Base-by-base conservation (phyloP, 2,113 vertebrate species). In the Clarias magur region DNA sequence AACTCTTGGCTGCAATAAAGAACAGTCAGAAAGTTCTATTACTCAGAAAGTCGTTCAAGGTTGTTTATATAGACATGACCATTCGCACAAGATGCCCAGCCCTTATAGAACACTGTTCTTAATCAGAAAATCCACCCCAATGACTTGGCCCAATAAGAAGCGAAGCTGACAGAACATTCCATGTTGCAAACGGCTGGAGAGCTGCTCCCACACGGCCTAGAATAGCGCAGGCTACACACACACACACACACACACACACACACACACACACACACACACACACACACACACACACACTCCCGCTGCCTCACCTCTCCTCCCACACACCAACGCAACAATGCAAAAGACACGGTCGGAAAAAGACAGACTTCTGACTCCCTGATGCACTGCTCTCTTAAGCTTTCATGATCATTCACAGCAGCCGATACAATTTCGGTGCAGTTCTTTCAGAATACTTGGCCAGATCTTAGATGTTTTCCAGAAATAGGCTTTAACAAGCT, bases 161-260 rank as follows among this genome's bases (percentile, higher is more conserved):
- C 13, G 2, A 7, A 68, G 75, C 19, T n/a, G 62, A 72, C 23
- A 59, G 85, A 86, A 86, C 78, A 59, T 80, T 80, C 60, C 62
- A 86, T 80, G 75, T 68, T 54, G 21, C 2, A 13, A 86, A 78
- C 23, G 48, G 53, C 42, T 75, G 56, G 54, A 75, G 23, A 73
- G 83, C 23, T 17, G 72, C 84, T 85, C 84, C 85, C 76, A 86
- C 85, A 86, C 16, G 53, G 63, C n/a, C 76, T 30, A 59, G 85
- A 86, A 86, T 80, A 86, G 63, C 85, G 13, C 79, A 86, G 67
- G 38, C 53, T 48, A 67, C 67, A 13, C 60, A 27, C 84, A 21
- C 42, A 48, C 10, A 75, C 72, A 73, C 76, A 34, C 57, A 34
- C 68, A 12, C 60, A 23, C 84, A 30, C 73, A 56, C 68, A 5